Conservation (phyloP, 2,888 invertebrate species). For the Stomorhina lunata region DNA sequence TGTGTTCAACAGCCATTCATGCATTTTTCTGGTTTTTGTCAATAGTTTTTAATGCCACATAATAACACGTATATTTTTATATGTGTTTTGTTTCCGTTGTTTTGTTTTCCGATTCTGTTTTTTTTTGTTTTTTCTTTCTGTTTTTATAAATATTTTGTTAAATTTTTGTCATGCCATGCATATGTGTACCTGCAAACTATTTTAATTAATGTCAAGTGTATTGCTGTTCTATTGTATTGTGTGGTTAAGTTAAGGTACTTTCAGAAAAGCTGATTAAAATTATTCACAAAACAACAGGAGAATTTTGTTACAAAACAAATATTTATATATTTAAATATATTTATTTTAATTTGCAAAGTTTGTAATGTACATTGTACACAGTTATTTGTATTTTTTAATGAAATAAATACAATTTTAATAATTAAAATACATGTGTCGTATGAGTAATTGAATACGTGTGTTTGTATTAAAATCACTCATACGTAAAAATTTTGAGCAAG, state of each 20-base stretch:
- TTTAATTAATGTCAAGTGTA: slow-evolving; percentile 61
- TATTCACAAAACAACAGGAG: slow-evolving; percentile 7
- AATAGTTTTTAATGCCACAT: slow-evolving; percentile 49
- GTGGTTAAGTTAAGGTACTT: slow-evolving; percentile 24
- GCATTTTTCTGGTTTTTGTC: slow-evolving; percentile 43
- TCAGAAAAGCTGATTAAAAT: slow-evolving; percentile 13
- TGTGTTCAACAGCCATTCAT: slow-evolving; percentile 37
- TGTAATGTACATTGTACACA: not conserved
- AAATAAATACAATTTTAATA: slow-evolving; percentile 9
- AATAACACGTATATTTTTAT: slow-evolving; percentile 9
- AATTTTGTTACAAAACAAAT: not conserved
- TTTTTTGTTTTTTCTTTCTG: not conserved
- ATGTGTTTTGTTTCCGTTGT: not conserved
- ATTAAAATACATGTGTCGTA: not conserved
- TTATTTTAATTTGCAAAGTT: not conserved
- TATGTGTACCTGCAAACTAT: slow-evolving; percentile 46
- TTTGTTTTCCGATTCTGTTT: not conserved
- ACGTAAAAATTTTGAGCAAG: no score
- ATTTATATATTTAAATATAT: not conserved
- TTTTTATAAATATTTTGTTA: not conserved
- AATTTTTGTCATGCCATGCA: slow-evolving; percentile 12
- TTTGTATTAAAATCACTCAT: no score
- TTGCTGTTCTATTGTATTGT: slow-evolving; percentile 24
- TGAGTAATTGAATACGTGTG: no score
- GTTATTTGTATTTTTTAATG: not conserved